These are phyloP conservation scores for Sialis lutaria DNA, from an alignment of 2,888 invertebrate genomes.

Conservation along the genomic window DNA sequence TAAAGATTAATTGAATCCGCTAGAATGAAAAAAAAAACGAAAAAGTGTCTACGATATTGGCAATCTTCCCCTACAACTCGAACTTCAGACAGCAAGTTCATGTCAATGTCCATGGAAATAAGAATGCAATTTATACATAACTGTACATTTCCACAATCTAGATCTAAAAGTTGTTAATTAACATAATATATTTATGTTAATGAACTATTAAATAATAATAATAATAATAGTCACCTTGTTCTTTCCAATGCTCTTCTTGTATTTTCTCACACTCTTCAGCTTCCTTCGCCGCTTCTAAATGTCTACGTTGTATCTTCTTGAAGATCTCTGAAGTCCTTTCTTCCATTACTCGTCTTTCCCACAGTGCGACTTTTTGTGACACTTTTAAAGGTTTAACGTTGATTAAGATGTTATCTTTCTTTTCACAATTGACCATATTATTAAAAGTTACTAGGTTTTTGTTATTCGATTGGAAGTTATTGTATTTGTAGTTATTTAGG, in stretches of 20 bases:
- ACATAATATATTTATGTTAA: too few relatives aligned
- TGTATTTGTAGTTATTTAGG: constrained; percentile 18
- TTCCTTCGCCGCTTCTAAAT: constrained; percentile 34
- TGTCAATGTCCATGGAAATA: too few relatives aligned
- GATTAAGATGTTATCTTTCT: constrained; percentile 26
- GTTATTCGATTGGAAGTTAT: constrained; percentile 16
- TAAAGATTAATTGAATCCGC: too few relatives aligned
- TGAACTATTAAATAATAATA: too few relatives aligned
- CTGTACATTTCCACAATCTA: too few relatives aligned
- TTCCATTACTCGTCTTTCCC: constrained; percentile 48
- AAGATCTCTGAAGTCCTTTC: constrained; percentile 46
- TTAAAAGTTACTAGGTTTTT: neutral
- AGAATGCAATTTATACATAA: too few relatives aligned
- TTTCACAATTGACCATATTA: constrained; percentile 17
- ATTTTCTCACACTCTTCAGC: constrained; percentile 39
- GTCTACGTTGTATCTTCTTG: constrained; percentile 36
- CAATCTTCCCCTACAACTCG: too few relatives aligned
- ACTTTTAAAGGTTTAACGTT: constrained; percentile 31
- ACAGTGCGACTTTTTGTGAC: constrained; percentile 42
- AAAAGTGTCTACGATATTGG: too few relatives aligned
- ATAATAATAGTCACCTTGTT: constrained; percentile 33
- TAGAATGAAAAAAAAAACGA: too few relatives aligned
- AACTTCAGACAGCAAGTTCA: too few relatives aligned
- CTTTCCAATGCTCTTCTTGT: constrained; percentile 43
- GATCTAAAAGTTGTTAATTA: too few relatives aligned